A percentile compares a stretch with the other conserved stretches of the same genome.
These are phyloP conservation scores for Zaprionus africanus DNA, from an alignment of 1,140 invertebrate species.

Conservation along the genomic window DNA sequence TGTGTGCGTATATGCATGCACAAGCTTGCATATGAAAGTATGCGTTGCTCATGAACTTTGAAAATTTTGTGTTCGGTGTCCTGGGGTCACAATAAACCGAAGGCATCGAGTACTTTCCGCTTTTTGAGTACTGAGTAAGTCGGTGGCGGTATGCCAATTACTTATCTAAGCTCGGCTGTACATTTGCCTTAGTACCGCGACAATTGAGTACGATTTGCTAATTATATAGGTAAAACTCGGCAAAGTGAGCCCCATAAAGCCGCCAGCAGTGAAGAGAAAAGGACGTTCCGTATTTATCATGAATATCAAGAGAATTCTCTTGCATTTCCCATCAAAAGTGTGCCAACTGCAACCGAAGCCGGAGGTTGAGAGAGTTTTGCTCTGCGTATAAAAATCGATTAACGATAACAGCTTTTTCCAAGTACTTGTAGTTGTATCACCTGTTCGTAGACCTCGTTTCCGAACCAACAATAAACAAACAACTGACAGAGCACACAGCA, in stretches of 20 bases:
- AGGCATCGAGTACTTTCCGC: too few relatives aligned
- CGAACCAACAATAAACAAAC: conserved; percentile 75
- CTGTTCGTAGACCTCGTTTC: conserved; percentile 72
- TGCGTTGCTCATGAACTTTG: too few relatives aligned
- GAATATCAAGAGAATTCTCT: conserved; percentile 57
- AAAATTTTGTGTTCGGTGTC: too few relatives aligned
- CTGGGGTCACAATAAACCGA: too few relatives aligned
- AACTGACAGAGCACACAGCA: conserved; percentile 67
- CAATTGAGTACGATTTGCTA: conserved; percentile 70
- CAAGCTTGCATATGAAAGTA: too few relatives aligned
- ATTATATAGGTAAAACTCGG: conserved; percentile 68
- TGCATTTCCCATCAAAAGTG: conserved; percentile 46
- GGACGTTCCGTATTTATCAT: conserved; percentile 67
- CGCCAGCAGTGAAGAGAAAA: conserved; percentile 72
- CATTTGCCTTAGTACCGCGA: conserved; percentile 67
- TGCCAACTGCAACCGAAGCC: conserved; percentile 64
- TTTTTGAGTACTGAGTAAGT: too few relatives aligned
- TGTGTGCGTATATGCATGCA: too few relatives aligned
- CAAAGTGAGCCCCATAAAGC: conserved; percentile 66
- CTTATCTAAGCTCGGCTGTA: conserved; percentile 42
- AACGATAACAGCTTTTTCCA: neutral
- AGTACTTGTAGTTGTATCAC: conserved; percentile 26
- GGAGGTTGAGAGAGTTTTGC: conserved; percentile 54
- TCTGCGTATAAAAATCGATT: conserved; percentile 37
- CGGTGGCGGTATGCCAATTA: too few relatives aligned